A percentile compares a stretch with the other conserved stretches of the same genome.
Conservation (phyloP, 2,888 invertebrate species). For the Noctua janthina region DNA sequence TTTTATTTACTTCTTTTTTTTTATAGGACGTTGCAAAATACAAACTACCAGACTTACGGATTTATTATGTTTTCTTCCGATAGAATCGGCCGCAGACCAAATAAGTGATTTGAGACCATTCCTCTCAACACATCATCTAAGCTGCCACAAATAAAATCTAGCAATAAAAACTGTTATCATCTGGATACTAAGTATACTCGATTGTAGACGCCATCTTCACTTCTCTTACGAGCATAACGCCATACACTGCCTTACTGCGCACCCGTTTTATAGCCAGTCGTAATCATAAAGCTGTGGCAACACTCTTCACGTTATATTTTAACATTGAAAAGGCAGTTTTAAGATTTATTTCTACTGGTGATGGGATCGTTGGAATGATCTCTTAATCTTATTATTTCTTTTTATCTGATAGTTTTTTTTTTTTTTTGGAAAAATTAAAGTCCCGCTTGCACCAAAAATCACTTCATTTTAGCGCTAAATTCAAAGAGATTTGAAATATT, state of each 20-base stretch:
- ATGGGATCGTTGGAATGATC: conserved; percentile 19
- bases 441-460: too few relatives aligned
- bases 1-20: too few relatives aligned
- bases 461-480: too few relatives aligned
- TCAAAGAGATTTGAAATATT: too few relatives aligned
- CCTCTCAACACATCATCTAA: background rate
- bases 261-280: conserved; percentile 53
- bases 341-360: conserved; percentile 31
- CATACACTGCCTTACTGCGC: conserved; percentile 37
- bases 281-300: conserved; percentile 53
- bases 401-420: background rate
- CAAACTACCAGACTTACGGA: too few relatives aligned
- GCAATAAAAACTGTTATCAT: conserved; percentile 57
- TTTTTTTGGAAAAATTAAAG: too few relatives aligned
- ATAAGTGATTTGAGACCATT: background rate
- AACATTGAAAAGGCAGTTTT: conserved; percentile 35
- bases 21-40: too few relatives aligned
- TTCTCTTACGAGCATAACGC: conserved; percentile 55
- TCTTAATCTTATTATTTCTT: conserved; percentile 25
- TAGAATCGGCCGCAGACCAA: background rate
- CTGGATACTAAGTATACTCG: conserved; percentile 50
- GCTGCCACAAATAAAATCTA: conserved; percentile 53
- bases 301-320: conserved; percentile 49
- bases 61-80: too few relatives aligned
- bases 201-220: conserved; percentile 49